phyloP scores from a whole-genome alignment of 2,113 vertebrate genomes.

The Gyps fulvus region DNA sequence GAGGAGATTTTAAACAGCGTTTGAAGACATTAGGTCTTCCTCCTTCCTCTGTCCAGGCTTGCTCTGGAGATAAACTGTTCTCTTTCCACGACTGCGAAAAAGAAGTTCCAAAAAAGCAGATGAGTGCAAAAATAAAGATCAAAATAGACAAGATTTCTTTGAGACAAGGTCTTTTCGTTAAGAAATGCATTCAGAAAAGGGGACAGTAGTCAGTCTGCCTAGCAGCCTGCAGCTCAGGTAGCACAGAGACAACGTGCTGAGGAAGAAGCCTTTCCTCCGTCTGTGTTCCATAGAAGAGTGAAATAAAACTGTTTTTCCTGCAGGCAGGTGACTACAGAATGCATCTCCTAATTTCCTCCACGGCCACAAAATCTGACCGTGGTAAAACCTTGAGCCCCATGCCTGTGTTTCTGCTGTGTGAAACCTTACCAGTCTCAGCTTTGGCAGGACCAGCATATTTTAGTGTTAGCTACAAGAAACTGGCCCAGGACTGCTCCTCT shows the following conservation, averaged over 20 bases:
- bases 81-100: background rate
- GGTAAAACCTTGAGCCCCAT: background rate
- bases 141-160: background rate
- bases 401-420: background rate
- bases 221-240: background rate
- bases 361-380: background rate
- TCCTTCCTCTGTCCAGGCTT: background rate
- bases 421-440: background rate
- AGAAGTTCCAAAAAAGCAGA: background rate
- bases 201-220: background rate
- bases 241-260: background rate
- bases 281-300: background rate
- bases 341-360: background rate
- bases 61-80: background rate
- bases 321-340: background rate
- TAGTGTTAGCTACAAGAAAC: background rate
- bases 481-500: background rate
- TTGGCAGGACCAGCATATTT: background rate
- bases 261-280: background rate
- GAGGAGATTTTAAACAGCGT: background rate
- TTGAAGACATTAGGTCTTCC: background rate
- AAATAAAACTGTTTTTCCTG: background rate
- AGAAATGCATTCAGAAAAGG: background rate
- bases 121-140: background rate
- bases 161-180: background rate